Evolutionary conservation across 2,113 vertebrate genomes (phyloP), one percentile per base, ranked within the genome.

Genomic region (Sterna hirundo): DNA sequence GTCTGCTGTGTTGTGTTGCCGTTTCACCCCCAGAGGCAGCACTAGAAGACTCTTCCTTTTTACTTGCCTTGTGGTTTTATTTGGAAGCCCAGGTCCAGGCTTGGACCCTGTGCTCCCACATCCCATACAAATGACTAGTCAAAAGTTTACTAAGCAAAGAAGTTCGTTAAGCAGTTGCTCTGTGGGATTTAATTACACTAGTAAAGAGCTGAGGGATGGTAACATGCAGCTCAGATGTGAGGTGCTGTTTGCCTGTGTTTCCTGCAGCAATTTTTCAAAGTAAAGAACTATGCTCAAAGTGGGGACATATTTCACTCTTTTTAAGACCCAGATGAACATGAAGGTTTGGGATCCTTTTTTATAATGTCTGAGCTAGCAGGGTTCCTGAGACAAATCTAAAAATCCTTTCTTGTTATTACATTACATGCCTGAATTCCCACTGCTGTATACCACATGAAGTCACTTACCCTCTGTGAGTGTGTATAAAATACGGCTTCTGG

Each of bases 341-440:
- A 75, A 91, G 60, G 55, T 88, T 95, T 83, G 55, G 72, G 55
- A 81, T 91, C 74, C 62, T 82, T 69, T 92, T 79, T 79, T 94
- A 90, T 68, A 87, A 72, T 30, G n/a, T 75, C 64, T 94, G 86
- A 95, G 68, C 86, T 92, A 93, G 86, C 52, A 90, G 88, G 26
- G 69, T 82, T 94, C 86, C 86, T 81, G 86, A 87, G 62, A 94
- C 83, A 95, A 95, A 93, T 79, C 77, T 96, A 93, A 92, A 95
- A 94, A 90, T 71, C 86, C 69, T 88, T 88, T 93, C 80, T 80
- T 71, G 68, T 96, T 94, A 86, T 88, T 94, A 94, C 68, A 94
- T 96, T 95, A 93, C 88, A 64, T 92, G 91, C 72, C 69, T 76
- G 90, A 96, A 94, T 97, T 94, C 96, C 90, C 72, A 86, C 64